These are phyloP conservation scores for Darevskia nairensis DNA, from an alignment of 2,797 vertebrate species.

Conservation along the genomic window DNA sequence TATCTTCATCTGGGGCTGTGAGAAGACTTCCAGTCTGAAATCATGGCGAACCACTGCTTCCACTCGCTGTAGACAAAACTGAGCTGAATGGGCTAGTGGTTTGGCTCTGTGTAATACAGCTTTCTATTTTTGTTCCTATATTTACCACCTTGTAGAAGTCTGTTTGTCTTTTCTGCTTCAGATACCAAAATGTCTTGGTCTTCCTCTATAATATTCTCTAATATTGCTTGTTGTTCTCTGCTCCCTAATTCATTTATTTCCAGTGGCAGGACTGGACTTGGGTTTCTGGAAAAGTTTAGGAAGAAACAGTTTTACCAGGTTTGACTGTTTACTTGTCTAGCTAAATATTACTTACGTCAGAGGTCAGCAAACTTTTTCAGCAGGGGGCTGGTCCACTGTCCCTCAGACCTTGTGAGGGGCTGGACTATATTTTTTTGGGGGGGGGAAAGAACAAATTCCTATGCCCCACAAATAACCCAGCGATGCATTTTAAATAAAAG, in stretches of 20 bases:
- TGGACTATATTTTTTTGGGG: too few species aligned
- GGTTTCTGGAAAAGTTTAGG: not conserved
- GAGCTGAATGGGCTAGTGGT: not conserved
- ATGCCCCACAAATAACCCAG: too few species aligned
- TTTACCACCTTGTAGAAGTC: not conserved
- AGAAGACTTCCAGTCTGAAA: not conserved
- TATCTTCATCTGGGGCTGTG: not conserved
- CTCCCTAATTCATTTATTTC: not conserved
- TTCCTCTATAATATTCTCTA: not conserved
- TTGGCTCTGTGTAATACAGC: not conserved
- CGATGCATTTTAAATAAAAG: too few species aligned
- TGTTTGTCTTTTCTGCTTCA: not conserved
- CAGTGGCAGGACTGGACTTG: not conserved
- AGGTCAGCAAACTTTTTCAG: too few species aligned
- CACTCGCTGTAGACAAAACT: not conserved
- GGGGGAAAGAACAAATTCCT: too few species aligned
- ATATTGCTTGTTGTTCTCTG: not conserved
- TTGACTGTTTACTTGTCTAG: not conserved
- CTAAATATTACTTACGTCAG: too few species aligned
- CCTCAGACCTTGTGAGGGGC: too few species aligned
- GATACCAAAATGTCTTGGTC: not conserved
- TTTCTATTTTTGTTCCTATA: not conserved
- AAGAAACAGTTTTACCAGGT: not conserved
- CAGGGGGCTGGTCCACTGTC: too few species aligned
- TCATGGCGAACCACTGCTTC: not conserved